Conservation (phyloP, 2,888 invertebrate species). For the Pyrochroa serraticornis region DNA sequence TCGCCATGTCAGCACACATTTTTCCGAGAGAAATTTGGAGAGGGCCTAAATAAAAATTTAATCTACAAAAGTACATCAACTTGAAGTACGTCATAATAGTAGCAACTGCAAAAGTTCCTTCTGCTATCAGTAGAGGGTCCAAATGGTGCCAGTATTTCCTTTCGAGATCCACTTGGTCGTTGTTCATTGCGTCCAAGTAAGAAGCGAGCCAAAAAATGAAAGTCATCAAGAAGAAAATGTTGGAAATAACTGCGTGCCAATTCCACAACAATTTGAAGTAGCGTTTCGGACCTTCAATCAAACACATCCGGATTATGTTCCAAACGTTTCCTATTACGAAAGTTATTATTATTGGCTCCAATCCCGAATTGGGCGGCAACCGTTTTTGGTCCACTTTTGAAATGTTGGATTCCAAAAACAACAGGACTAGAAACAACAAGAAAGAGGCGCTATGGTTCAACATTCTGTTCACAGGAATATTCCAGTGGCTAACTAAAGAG, state of each 20-base stretch:
- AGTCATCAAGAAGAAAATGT: slow-evolving; percentile 64
- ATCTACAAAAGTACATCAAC: slow-evolving; percentile 67
- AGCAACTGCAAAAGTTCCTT: slow-evolving; percentile 70
- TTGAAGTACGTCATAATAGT: slow-evolving; percentile 71
- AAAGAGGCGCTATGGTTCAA: slow-evolving; percentile 70
- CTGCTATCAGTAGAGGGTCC: slow-evolving; percentile 69
- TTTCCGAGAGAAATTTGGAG: slow-evolving; percentile 70
- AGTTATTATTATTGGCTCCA: slow-evolving; percentile 54
- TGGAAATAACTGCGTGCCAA: slow-evolving; percentile 67
- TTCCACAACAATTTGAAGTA: slow-evolving; percentile 68
- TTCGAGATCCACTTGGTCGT: slow-evolving; percentile 61
- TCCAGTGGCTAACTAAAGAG: slow-evolving; percentile 61
- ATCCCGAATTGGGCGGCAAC: slow-evolving; percentile 66
- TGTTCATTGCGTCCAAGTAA: slow-evolving; percentile 59
- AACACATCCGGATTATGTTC: slow-evolving; percentile 63
- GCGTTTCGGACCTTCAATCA: slow-evolving; percentile 63
- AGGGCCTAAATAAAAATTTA: slow-evolving; percentile 70
- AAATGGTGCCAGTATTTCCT: slow-evolving; percentile 70
- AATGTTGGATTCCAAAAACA: slow-evolving; percentile 66
- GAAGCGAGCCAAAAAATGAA: slow-evolving; percentile 69
- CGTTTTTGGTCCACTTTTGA: slow-evolving; percentile 64
- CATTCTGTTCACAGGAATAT: slow-evolving; percentile 73
- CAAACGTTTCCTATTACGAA: slow-evolving; percentile 65
- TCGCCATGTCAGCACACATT: slow-evolving; percentile 70
- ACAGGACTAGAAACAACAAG: slow-evolving; percentile 67